Percentiles rank a stretch among this genome's conserved stretches.
Evolutionary conservation across 2,113 vertebrate species (phyloP).

Genomic region (Oreotrochilus melanogaster): DNA sequence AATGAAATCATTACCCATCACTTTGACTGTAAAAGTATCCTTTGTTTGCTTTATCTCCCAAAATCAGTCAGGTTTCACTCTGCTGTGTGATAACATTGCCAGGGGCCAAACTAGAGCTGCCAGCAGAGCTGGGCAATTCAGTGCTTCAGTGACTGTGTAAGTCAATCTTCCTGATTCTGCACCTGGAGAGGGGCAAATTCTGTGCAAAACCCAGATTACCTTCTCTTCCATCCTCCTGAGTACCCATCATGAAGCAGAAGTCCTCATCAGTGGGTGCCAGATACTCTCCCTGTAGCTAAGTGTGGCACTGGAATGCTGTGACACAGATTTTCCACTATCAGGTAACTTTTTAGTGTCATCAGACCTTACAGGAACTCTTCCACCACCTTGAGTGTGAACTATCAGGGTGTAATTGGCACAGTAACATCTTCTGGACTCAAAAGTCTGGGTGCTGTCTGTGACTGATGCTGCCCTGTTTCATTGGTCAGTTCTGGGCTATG

Average conservation of each 20-base stretch:
- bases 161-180: neutral
- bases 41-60: neutral
- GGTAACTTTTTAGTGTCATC: neutral
- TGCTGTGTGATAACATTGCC: fast-evolving
- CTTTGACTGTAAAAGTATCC: neutral
- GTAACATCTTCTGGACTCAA: neutral
- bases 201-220: neutral
- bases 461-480: neutral
- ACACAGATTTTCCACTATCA: neutral
- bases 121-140: neutral
- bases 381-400: neutral
- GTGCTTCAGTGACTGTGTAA: neutral
- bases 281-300: neutral
- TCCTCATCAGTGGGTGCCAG: fast-evolving
- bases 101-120: neutral
- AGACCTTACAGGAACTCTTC: neutral
- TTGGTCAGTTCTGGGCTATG: neutral
- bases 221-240: neutral
- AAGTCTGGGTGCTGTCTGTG: neutral
- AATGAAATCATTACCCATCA: neutral
- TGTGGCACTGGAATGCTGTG: neutral
- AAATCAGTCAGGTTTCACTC: neutral
- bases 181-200: neutral
- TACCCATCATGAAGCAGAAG: neutral
- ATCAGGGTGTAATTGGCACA: neutral